Evolutionary conservation across 2,888 invertebrate species (phyloP).

Genomic region (Rotaria magnacalcarata): DNA sequence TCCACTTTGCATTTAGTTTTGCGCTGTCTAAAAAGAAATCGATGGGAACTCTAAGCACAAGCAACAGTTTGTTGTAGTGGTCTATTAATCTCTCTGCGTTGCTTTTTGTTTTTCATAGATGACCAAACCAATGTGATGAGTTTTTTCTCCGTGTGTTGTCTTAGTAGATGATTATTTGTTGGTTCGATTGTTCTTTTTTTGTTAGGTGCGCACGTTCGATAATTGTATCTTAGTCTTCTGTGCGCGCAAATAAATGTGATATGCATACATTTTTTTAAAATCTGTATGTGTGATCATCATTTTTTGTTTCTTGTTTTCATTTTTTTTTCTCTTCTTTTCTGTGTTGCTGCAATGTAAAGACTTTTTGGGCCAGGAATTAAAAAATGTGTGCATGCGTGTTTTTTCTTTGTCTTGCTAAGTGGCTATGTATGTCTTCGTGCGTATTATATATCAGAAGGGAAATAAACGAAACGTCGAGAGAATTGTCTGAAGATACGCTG

Average conservation of each 20-base stretch:
- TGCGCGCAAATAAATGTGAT: background rate
- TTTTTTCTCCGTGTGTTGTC: background rate
- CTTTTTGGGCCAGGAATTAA: background rate
- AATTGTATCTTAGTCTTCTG: background rate
- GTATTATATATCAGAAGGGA: background rate
- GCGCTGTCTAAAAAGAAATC: background rate
- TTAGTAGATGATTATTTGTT: background rate
- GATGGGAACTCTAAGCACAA: background rate
- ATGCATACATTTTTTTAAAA: background rate
- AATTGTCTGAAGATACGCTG: background rate
- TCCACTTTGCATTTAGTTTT: background rate
- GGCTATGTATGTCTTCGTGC: background rate
- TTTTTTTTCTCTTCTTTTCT: background rate
- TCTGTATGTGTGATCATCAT: conserved; percentile 3
- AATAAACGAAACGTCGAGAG: conserved; percentile 10
- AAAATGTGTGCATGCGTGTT: background rate
- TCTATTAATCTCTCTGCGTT: background rate
- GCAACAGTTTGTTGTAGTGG: conserved; percentile 7
- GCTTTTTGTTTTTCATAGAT: background rate
- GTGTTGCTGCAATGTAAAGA: background rate
- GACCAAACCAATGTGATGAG: background rate
- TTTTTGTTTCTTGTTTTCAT: background rate
- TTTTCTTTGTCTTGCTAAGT: background rate
- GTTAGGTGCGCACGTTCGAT: background rate
- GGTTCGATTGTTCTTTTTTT: background rate